Conservation (phyloP, 2,888 invertebrate species). For the Tenthredo distinguenda region DNA sequence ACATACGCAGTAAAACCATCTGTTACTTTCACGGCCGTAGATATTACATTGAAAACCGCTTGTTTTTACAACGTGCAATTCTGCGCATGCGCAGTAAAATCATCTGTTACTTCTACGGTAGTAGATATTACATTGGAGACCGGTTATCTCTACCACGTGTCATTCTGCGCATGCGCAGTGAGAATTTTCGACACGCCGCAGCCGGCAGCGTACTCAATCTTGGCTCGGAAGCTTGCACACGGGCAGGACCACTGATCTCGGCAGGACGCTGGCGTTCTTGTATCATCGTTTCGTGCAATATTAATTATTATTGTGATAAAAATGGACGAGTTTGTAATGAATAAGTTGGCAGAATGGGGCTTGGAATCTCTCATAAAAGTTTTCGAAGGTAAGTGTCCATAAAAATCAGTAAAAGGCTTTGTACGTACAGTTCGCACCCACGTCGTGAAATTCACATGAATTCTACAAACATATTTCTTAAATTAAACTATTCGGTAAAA, state of each 20-base stretch:
- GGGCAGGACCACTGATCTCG: no score
- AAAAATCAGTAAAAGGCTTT: slow-evolving; percentile 5
- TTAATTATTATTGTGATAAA: neutral
- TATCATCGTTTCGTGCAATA: neutral
- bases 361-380: neutral
- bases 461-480: no score
- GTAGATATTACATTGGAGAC: neutral
- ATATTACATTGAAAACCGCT: neutral
- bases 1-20: neutral
- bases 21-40: neutral
- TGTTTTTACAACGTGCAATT: neutral
- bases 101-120: neutral
- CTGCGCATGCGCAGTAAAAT: neutral
- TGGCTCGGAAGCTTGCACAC: neutral
- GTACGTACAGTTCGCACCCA: neutral
- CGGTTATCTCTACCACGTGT: neutral
- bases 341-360: neutral
- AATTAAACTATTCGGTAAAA: no score
- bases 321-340: slow-evolving; percentile 11
- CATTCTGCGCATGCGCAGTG: neutral
- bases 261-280: slow-evolving; percentile 14
- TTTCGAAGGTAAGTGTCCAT: slow-evolving; percentile 5
- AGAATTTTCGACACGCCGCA: neutral
- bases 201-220: neutral
- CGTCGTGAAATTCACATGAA: neutral